These are phyloP conservation scores for Scaptomyza flava DNA, from an alignment of 2,888 invertebrate genomes.

Conservation along the genomic window DNA sequence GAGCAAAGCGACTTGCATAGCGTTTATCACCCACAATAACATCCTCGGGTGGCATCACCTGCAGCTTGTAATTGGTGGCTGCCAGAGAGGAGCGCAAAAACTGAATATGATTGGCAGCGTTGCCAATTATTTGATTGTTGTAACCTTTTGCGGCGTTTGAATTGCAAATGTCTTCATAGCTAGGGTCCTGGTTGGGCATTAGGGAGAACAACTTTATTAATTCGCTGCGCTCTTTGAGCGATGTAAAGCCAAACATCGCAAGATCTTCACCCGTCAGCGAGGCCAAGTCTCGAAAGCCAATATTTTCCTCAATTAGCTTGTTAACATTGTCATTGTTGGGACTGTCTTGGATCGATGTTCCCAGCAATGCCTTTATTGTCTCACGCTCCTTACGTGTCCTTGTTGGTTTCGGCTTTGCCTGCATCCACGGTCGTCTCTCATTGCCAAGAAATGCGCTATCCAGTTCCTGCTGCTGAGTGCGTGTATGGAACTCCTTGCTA, in stretches of 20 bases:
- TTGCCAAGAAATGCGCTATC: slow-evolving; percentile 68
- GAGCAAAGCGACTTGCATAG: slow-evolving; percentile 82
- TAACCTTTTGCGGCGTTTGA: slow-evolving; percentile 62
- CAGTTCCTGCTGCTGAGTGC: slow-evolving; percentile 51
- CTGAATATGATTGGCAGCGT: slow-evolving; percentile 74
- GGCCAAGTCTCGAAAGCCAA: slow-evolving; percentile 78
- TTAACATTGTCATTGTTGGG: slow-evolving; percentile 43
- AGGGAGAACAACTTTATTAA: slow-evolving; percentile 71
- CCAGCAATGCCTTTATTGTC: slow-evolving; percentile 60
- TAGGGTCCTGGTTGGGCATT: slow-evolving; percentile 80
- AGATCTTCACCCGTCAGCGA: slow-evolving; percentile 77
- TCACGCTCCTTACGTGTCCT: slow-evolving; percentile 57
- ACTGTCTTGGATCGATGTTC: slow-evolving; percentile 6
- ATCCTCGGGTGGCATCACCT: slow-evolving; percentile 80
- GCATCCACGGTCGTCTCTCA: slow-evolving; percentile 55
- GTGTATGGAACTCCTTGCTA: slow-evolving; percentile 69
- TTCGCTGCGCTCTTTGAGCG: slow-evolving; percentile 61
- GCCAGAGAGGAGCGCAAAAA: slow-evolving; percentile 79
- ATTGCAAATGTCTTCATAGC: slow-evolving; percentile 71
- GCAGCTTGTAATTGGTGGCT: slow-evolving; percentile 81
- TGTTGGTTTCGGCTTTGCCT: slow-evolving; percentile 20
- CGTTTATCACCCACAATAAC: slow-evolving; percentile 82
- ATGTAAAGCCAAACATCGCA: slow-evolving; percentile 72
- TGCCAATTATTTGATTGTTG: slow-evolving; percentile 77
- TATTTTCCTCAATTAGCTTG: slow-evolving; percentile 71